Evolutionary conservation across 1,140 invertebrate genomes (phyloP).

Genomic region (Episyrphus balteatus): DNA sequence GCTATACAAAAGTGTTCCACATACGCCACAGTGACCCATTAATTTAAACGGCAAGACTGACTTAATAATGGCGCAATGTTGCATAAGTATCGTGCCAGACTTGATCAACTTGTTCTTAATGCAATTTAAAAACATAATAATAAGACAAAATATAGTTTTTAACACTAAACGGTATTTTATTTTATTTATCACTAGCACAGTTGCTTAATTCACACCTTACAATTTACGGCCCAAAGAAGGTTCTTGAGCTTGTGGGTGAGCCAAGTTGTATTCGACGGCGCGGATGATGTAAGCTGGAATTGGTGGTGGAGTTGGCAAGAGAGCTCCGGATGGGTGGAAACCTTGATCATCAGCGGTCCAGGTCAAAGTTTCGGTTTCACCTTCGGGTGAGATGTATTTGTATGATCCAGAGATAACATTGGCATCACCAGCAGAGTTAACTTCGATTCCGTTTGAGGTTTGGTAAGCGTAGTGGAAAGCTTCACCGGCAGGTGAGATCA

Average conservation of each 20-base stretch:
- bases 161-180: too few species aligned
- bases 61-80: too few species aligned
- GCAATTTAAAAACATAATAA: too few species aligned
- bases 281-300: conserved; percentile 5
- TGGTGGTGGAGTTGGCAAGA: conserved; percentile 33
- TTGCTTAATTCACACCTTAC: background rate
- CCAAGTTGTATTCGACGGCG: conserved; percentile 36
- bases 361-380: conserved; percentile 30
- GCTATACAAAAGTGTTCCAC: too few species aligned
- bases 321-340: conserved; percentile 34
- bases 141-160: too few species aligned
- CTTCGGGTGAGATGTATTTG: conserved; percentile 13
- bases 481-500: background rate
- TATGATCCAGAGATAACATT: background rate
- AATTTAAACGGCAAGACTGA: too few species aligned
- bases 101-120: too few species aligned
- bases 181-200: background rate
- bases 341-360: conserved; percentile 47
- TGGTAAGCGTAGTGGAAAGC: background rate
- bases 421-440: background rate
- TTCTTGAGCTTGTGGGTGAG: conserved; percentile 11
- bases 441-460: background rate
- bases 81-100: too few species aligned
- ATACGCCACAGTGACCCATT: too few species aligned
- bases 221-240: background rate